Conservation (phyloP, 2,797 vertebrate species). For the Spondyliosoma cantharus region DNA sequence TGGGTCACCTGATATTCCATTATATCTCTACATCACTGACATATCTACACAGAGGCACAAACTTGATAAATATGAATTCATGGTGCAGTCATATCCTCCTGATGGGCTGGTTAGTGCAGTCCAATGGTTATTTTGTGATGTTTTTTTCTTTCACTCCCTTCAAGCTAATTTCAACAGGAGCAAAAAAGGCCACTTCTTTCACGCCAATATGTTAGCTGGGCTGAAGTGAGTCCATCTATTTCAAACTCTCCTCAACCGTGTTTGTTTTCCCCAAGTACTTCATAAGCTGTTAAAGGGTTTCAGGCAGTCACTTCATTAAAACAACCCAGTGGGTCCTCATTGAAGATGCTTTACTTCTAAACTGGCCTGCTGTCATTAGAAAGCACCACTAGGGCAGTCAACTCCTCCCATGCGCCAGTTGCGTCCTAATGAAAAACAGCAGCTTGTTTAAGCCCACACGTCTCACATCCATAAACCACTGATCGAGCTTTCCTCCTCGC, state of each 20-base stretch:
- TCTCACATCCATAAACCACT: constrained; percentile 53
- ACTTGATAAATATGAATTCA: constrained; percentile 10
- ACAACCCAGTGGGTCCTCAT: constrained; percentile 24
- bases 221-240: constrained; percentile 30
- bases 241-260: constrained; percentile 17
- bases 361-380: constrained; percentile 53
- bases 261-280: constrained; percentile 30
- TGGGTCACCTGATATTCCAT: constrained; percentile 31
- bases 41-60: constrained; percentile 9
- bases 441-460: constrained; percentile 33
- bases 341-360: constrained; percentile 35
- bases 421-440: constrained; percentile 65
- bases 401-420: constrained; percentile 24
- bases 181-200: background rate
- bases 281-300: constrained; percentile 43
- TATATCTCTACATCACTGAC: constrained; percentile 13
- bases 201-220: constrained; percentile 2
- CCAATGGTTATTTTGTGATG: background rate
- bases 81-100: background rate
- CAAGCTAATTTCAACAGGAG: background rate
- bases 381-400: constrained; percentile 26
- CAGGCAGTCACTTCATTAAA: constrained; percentile 59
- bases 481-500: constrained; percentile 36
- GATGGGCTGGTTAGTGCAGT: background rate
- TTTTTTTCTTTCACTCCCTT: background rate